Conservation (phyloP, 2,797 vertebrate species). For the Syncerus caffer region DNA sequence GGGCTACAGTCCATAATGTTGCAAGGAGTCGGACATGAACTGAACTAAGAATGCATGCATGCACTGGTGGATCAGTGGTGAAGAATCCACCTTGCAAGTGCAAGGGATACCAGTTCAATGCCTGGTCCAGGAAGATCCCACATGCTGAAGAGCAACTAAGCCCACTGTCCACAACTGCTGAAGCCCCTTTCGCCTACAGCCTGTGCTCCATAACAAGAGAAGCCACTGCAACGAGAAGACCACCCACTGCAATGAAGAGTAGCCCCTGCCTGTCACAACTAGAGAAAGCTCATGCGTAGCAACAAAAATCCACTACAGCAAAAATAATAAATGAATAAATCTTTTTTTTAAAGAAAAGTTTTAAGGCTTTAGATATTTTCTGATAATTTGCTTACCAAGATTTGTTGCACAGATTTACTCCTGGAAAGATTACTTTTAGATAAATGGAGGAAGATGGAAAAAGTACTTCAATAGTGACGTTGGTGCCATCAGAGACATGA, state of each 20-base stretch:
- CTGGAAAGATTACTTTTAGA: background rate
- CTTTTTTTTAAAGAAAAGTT: background rate
- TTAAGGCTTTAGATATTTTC: background rate
- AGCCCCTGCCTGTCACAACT: background rate
- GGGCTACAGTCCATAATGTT: background rate
- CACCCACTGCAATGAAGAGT: background rate
- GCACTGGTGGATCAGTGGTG: background rate
- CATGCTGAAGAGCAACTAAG: background rate
- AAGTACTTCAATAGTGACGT: background rate
- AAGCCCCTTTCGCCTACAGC: background rate
- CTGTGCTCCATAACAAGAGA: background rate
- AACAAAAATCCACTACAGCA: background rate
- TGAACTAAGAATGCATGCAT: background rate
- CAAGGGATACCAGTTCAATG: background rate
- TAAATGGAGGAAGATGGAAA: background rate
- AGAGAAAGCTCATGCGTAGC: background rate
- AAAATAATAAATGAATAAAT: background rate
- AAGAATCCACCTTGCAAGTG: background rate
- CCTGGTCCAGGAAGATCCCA: background rate
- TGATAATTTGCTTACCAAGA: background rate
- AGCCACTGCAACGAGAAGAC: background rate
- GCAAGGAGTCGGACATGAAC: background rate
- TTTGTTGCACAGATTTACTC: background rate
- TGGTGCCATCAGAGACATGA: background rate
- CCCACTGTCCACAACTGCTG: background rate